A percentile compares a stretch with the other conserved stretches of the same genome.
These are phyloP conservation scores for Zoroaster sp. DNA, from an alignment of 53 echinoderm and acorn worm genomes.

Conservation along the genomic window DNA sequence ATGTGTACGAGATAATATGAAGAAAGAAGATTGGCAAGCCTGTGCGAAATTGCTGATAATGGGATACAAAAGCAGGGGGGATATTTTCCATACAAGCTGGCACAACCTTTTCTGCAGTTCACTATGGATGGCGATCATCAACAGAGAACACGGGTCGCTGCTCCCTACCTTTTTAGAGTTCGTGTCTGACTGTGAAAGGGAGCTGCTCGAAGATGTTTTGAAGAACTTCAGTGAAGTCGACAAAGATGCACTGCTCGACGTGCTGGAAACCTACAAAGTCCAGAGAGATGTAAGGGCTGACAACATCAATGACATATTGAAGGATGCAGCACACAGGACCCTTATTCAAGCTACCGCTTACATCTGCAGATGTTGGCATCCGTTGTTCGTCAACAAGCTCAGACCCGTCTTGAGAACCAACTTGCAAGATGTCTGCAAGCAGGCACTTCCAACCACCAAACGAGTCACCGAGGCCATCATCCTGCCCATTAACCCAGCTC, in stretches of 20 bases:
- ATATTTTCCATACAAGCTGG: slow-evolving; percentile 54
- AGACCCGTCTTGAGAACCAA: background rate
- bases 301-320: slow-evolving; percentile 9
- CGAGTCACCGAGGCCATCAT: background rate
- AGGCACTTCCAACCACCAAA: slow-evolving; percentile 2
- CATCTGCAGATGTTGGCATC: slow-evolving; percentile 31
- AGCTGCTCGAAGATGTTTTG: slow-evolving; percentile 21
- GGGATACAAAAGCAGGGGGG: slow-evolving; percentile 43
- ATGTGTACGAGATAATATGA: slow-evolving; percentile 25
- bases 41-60: slow-evolving; percentile 48
- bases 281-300: background rate
- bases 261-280: slow-evolving; percentile 37
- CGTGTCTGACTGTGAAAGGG: slow-evolving; percentile 33
- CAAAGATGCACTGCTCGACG: slow-evolving; percentile 42
- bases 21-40: slow-evolving; percentile 26
- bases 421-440: background rate
- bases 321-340: slow-evolving; percentile 27
- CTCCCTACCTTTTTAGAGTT: slow-evolving; percentile 42
- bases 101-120: slow-evolving; percentile 26
- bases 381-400: background rate
- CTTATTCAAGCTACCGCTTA: background rate
- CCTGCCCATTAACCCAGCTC: slow-evolving; percentile 6
- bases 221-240: slow-evolving; percentile 39
- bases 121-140: slow-evolving; percentile 24
- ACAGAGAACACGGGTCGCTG: slow-evolving; percentile 2